phyloP scores from a whole-genome alignment of 2,888 invertebrate species.

The Limnephilus auricula region DNA sequence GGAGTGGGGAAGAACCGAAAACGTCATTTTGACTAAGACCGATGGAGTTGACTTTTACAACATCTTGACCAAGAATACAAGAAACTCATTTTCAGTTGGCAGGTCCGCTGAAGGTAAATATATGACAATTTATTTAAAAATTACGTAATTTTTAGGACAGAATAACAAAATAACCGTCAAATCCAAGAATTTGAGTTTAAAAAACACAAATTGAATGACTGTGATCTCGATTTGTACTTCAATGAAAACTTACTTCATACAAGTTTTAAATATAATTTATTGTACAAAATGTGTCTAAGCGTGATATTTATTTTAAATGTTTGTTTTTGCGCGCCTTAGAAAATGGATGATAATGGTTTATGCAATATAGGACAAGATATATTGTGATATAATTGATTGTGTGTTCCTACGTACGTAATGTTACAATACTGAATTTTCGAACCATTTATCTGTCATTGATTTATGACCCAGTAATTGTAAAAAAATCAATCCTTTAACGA shows the following conservation, averaged over 20 bases:
- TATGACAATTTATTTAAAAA: background rate
- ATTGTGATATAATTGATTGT: background rate
- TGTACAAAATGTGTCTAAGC: no score
- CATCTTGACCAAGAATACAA: conserved; percentile 78
- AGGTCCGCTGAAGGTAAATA: conserved; percentile 30
- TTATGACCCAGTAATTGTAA: background rate
- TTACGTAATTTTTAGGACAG: no score
- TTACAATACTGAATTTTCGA: background rate
- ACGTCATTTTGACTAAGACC: conserved; percentile 80
- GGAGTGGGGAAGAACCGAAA: conserved; percentile 82
- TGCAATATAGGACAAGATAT: background rate
- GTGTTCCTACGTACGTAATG: background rate
- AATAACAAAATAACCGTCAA: background rate
- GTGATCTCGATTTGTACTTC: background rate
- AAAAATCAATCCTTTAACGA: background rate
- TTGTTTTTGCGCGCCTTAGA: no score
- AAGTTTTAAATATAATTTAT: no score
- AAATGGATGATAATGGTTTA: background rate
- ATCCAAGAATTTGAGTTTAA: background rate
- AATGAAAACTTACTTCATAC: no score
- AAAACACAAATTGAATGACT: background rate
- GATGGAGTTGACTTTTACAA: conserved; percentile 89
- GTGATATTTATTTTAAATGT: no score
- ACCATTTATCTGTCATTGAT: background rate
- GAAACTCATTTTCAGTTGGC: background rate